Evolutionary conservation across 2,797 vertebrate genomes (phyloP).

Genomic region (Scolopax rusticola): DNA sequence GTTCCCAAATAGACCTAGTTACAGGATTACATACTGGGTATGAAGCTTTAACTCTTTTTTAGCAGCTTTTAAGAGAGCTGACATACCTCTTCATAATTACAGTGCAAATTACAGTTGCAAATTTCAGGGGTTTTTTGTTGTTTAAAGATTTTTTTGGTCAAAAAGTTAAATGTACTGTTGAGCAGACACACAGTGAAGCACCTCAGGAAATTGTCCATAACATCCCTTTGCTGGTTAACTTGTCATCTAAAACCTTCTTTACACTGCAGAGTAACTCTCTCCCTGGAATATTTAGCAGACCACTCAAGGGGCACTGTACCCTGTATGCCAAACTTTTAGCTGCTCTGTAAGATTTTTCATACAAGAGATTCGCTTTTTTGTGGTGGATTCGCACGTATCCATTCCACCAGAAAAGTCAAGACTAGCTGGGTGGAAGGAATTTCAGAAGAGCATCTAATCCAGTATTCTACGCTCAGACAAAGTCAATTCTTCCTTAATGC

Average conservation of each 20-base stretch:
- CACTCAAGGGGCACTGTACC: background rate
- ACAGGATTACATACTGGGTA: background rate
- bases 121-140: too few species aligned
- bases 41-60: background rate
- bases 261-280: background rate
- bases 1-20: background rate
- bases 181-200: background rate
- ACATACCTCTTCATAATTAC: background rate
- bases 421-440: background rate
- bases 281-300: background rate
- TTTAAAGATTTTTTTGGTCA: background rate
- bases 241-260: background rate
- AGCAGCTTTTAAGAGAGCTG: background rate
- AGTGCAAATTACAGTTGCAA: background rate
- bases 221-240: background rate
- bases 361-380: background rate
- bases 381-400: background rate
- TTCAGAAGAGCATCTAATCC: background rate
- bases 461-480: background rate
- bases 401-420: background rate
- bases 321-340: background rate
- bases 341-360: background rate
- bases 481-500: background rate
- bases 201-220: background rate
- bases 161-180: background rate